Conservation (phyloP, 2,888 invertebrate species). For the Hofmannophila pseudospretella region DNA sequence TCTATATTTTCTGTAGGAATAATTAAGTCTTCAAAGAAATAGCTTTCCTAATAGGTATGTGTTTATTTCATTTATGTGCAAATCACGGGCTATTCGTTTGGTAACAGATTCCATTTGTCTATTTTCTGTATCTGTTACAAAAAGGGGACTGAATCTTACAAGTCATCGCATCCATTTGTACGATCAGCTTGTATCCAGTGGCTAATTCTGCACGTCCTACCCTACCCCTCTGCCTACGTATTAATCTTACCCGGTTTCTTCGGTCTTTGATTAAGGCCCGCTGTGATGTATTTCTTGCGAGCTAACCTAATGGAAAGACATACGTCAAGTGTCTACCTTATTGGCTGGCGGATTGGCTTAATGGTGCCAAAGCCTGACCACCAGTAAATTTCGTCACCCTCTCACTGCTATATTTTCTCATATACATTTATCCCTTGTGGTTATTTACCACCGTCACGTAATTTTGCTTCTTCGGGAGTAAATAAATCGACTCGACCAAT, state of each 20-base stretch:
- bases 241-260: conserved; percentile 66
- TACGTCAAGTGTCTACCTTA: conserved; percentile 75
- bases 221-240: conserved; percentile 56
- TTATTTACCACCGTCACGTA: not conserved
- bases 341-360: conserved; percentile 68
- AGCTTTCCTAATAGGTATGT: no score
- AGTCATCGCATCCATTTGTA: conserved; percentile 39
- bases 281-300: conserved; percentile 73
- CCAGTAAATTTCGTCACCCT: conserved; percentile 52
- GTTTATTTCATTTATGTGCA: no score
- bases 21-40: no score
- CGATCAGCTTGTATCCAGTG: conserved; percentile 37
- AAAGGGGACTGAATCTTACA: conserved; percentile 19
- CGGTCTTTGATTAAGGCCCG: conserved; percentile 70
- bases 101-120: conserved; percentile 11
- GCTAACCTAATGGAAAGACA: conserved; percentile 72
- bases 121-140: conserved; percentile 5
- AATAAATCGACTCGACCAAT: no score
- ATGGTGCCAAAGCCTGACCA: conserved; percentile 54
- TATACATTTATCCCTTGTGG: not conserved
- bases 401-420: conserved; percentile 15
- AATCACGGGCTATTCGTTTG: no score
- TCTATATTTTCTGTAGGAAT: no score
- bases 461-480: not conserved
- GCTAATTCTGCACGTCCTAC: conserved; percentile 43